These are phyloP conservation scores for Drosophila diplacantha DNA, from an alignment of 2,888 invertebrate genomes.

Conservation along the genomic window DNA sequence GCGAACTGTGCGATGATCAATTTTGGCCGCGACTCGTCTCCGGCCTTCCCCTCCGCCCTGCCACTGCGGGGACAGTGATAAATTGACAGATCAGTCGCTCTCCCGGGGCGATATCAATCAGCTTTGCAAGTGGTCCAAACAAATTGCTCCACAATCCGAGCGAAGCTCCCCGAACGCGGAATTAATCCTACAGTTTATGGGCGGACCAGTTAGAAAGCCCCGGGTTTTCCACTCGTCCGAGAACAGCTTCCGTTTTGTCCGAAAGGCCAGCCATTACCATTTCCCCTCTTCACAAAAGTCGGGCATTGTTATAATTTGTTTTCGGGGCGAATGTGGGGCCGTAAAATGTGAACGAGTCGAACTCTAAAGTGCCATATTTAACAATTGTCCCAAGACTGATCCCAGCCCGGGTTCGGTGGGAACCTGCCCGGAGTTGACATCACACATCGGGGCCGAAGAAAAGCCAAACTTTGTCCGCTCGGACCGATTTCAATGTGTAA, in stretches of 20 bases:
- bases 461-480: conserved; percentile 37
- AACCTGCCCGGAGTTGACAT: conserved; percentile 64
- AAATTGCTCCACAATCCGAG: conserved; percentile 57
- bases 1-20: conserved; percentile 41
- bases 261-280: conserved; percentile 51
- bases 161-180: conserved; percentile 17
- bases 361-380: conserved; percentile 59
- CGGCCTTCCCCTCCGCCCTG: not conserved
- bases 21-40: conserved; percentile 19
- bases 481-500: conserved; percentile 72
- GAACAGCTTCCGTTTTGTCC: conserved; percentile 64
- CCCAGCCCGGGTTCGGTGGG: conserved; percentile 55
- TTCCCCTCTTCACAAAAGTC: conserved; percentile 47
- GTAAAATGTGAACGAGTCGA: conserved; percentile 53
- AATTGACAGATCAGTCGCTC: conserved; percentile 58
- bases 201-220: conserved; percentile 45
- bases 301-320: conserved; percentile 46
- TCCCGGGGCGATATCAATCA: conserved; percentile 31
- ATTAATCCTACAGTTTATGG: conserved; percentile 63
- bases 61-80: conserved; percentile 57
- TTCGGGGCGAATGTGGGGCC: conserved; percentile 38
- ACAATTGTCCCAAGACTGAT: conserved; percentile 59
- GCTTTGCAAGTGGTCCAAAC: conserved; percentile 38
- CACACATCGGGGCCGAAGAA: conserved; percentile 55
- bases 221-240: conserved; percentile 21